Percentiles rank a stretch among this genome's conserved stretches.
Evolutionary conservation across 2,113 vertebrate species (phyloP).

Genomic region (cat (Felis catus)): F.catus_Fca126_mat1.0 CM031412.1:199491001-199491500

Average conservation of each 20-base stretch:
- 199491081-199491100: background rate
- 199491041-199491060: background rate
- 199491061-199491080: background rate
- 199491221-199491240: background rate
- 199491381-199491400: background rate
- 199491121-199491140: background rate
- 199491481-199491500: background rate
- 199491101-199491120: background rate
- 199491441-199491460: conserved; percentile 13
- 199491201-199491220: background rate
- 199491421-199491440: background rate
- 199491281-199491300: conserved; percentile 25
- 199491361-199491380: background rate
- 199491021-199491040: background rate
- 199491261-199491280: conserved; percentile 13
- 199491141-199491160: background rate
- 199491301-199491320: conserved; percentile 12
- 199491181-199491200: background rate
- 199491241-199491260: conserved; percentile 28
- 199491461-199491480: conserved; percentile 7
- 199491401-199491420: conserved; percentile 15
- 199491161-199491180: background rate
- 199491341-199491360: background rate
- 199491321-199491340: background rate
- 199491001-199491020: background rate